phyloP scores from a whole-genome alignment of 2,888 invertebrate genomes.

The Microctonus aethiopoides region DNA sequence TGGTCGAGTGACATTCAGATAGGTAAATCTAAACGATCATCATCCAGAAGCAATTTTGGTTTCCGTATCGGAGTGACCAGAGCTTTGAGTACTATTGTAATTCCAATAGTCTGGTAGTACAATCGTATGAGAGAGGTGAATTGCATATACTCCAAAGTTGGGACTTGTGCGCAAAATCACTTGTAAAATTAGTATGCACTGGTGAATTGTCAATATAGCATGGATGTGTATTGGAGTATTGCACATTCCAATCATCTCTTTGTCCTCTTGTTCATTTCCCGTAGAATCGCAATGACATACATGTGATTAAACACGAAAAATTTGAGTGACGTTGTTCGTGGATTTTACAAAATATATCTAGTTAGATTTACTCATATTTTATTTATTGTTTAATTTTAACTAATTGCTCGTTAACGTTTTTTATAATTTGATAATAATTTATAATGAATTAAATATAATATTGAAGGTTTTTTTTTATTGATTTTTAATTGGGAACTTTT shows the following conservation, averaged over 20 bases:
- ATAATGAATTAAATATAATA: too few species aligned
- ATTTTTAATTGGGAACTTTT: too few species aligned
- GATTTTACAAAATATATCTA: too few species aligned
- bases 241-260: conserved; percentile 9
- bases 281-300: background rate
- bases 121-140: background rate
- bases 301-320: background rate
- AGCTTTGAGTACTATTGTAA: conserved; percentile 30
- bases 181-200: conserved; percentile 20
- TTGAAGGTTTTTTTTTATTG: too few species aligned
- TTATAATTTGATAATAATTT: too few species aligned
- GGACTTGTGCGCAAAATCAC: conserved; percentile 5
- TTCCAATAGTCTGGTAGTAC: conserved; percentile 29
- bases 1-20: conserved; percentile 20
- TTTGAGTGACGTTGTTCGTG: too few species aligned
- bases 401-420: too few species aligned
- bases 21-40: conserved; percentile 31
- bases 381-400: too few species aligned
- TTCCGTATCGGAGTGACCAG: conserved; percentile 28
- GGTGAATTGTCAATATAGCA: conserved; percentile 19
- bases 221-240: conserved; percentile 19
- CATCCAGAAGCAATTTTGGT: conserved; percentile 35
- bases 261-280: background rate
- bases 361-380: too few species aligned
- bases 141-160: background rate